Base-by-base conservation (phyloP, 2,888 invertebrate genomes). In the Diplolepis rosae region DNA sequence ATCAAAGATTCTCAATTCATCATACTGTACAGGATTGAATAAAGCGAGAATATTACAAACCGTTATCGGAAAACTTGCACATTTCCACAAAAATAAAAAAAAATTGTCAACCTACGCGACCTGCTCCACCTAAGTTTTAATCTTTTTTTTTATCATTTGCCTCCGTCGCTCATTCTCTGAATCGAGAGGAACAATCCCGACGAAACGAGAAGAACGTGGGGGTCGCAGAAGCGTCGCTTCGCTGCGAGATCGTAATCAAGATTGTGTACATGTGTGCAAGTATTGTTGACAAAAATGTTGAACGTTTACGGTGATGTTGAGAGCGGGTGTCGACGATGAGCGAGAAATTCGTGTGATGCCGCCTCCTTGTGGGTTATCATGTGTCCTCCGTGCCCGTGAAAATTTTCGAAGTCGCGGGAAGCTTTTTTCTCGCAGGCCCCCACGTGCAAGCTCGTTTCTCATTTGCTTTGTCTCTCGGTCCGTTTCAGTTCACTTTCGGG, bases 381-480 rank as follows among this genome's bases (percentile, higher is more conserved):
- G 66, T 48, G 45, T 66, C 66, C 66, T 66, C 66, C 18, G 28
- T 66, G 45, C 65, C 48, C 66, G 39, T 66, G 66, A 66, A 48
- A 48, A 66, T 69, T 73, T 77, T 73, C 76, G 76, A 75, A 69
- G 77, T 70, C 73, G 77, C 74, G 75, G 72, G 61, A 72, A 74
- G 48, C 71, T 71, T 61, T 45, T 50, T 42, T 66, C 69, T 45
- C 77, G 73, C 71, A 73, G 74, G 72, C 77, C 79, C 79, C 79
- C 80, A 77, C 79, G 80, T 70, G 61, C 50, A 70, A 70, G 70
- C 68, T 66, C 72, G 72, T 76, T 74, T 70, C 68, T 45, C 68
- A 71, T 42, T 56, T 52, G 69, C 65, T 68, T 68, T 27, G 65
- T 66, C 51, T 73, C 74, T 69, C 75, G 69, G 69, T 68, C 69